These are phyloP conservation scores for Apteryx mantelli DNA, from an alignment of 2,113 vertebrate species.

Conservation along the genomic window DNA sequence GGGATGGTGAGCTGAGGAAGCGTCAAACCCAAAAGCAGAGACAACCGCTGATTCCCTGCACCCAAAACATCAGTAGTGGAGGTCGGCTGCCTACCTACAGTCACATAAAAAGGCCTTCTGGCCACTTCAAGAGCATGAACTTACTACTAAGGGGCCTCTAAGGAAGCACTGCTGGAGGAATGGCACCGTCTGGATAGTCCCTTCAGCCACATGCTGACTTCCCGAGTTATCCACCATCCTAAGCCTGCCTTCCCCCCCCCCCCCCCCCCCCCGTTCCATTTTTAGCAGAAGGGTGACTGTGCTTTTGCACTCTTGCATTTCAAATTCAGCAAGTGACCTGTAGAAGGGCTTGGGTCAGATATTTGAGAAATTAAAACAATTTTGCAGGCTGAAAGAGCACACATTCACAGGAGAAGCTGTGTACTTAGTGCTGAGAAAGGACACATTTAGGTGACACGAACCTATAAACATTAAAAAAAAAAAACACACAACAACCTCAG, in stretches of 20 bases:
- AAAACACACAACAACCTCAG: background rate
- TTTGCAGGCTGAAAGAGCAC: background rate
- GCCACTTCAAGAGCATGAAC: accelerated
- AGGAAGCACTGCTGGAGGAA: accelerated
- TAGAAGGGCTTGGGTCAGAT: background rate
- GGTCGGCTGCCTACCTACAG: background rate
- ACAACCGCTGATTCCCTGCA: background rate
- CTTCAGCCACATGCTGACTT: accelerated
- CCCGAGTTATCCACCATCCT: background rate
- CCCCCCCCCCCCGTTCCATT: background rate
- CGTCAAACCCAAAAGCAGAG: background rate
- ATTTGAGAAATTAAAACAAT: background rate
- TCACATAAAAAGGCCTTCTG: background rate
- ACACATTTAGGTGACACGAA: background rate
- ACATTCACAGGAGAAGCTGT: accelerated
- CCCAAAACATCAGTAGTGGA: background rate
- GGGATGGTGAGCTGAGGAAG: background rate
- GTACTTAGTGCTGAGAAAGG: background rate
- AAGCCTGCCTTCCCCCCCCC: accelerated
- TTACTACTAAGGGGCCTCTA: background rate
- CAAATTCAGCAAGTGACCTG: background rate
- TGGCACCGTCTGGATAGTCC: background rate
- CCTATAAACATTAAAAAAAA: background rate
- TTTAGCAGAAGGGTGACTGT: background rate
- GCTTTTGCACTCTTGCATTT: background rate